phyloP scores from a whole-genome alignment of 30 jellyfish, hydroid and myxozoan species.

The Rhopilema esculentum region DNA sequence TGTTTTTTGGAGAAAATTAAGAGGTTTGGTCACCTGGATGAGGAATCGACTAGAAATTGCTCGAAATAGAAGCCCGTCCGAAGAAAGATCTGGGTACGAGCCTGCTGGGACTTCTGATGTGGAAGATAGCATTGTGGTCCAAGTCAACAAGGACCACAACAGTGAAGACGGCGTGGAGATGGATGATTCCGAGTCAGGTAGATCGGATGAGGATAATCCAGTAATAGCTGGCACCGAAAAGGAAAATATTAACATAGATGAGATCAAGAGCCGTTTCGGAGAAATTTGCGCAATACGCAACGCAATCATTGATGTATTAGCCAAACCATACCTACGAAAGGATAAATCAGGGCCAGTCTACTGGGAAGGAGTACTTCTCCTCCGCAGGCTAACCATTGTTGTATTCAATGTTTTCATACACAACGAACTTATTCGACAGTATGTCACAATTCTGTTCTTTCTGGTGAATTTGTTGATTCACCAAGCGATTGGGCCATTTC shows the following conservation, averaged over 20 bases:
- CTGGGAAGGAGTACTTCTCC: constrained; percentile 60
- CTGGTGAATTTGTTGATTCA: constrained; percentile 11
- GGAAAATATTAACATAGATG: neutral
- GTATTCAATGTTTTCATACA: constrained; percentile 11
- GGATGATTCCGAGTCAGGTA: too few relatives aligned
- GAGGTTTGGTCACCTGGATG: neutral
- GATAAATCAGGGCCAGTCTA: constrained; percentile 21
- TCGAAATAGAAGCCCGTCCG: neutral
- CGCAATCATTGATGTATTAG: constrained; percentile 30
- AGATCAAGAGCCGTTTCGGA: neutral
- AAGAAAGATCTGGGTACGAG: neutral
- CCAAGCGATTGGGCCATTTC: constrained; percentile 26
- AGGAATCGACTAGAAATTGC: neutral
- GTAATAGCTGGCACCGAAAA: too few relatives aligned
- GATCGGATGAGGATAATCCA: too few relatives aligned
- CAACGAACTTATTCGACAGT: constrained; percentile 13
- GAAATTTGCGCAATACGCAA: neutral
- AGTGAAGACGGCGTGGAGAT: too few relatives aligned
- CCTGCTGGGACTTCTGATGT: neutral
- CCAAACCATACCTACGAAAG: constrained; percentile 33
- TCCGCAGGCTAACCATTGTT: constrained; percentile 26
- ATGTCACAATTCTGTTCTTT: constrained; percentile 8
- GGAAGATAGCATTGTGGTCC: neutral
- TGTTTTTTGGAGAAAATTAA: neutral
- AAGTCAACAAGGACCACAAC: neutral